Conservation (phyloP, 2,797 vertebrate species). For the Zenarchopterus dispar region DNA sequence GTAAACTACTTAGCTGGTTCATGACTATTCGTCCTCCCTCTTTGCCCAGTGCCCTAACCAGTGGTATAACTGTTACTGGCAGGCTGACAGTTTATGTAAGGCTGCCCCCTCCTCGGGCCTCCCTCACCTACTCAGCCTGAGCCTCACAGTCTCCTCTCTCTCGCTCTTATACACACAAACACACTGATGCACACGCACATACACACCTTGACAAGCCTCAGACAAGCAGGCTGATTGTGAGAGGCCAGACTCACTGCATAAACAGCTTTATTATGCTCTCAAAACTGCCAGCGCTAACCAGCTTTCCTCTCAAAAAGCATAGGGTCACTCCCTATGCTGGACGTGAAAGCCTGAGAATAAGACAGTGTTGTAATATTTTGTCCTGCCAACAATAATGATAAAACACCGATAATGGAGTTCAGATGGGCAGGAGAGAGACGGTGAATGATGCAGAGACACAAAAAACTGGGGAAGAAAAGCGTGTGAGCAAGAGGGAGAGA, state of each 20-base stretch:
- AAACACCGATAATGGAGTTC: slow-evolving; percentile 56
- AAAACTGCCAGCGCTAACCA: slow-evolving; percentile 75
- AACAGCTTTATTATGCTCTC: slow-evolving; percentile 85
- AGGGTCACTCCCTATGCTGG: slow-evolving; percentile 68
- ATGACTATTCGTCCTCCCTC: slow-evolving; percentile 62
- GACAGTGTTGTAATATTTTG: slow-evolving; percentile 49
- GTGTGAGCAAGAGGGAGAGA: slow-evolving; percentile 21
- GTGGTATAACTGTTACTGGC: slow-evolving; percentile 74
- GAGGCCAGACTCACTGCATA: slow-evolving; percentile 80
- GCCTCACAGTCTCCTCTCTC: slow-evolving; percentile 69
- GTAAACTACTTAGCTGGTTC: slow-evolving; percentile 73
- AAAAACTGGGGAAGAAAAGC: slow-evolving; percentile 47
- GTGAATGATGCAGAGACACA: slow-evolving; percentile 39
- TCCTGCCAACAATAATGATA: slow-evolving; percentile 57
- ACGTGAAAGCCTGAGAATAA: slow-evolving; percentile 54
- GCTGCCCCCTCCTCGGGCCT: slow-evolving; percentile 77
- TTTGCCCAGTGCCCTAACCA: slow-evolving; percentile 63
- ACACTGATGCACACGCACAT: slow-evolving; percentile 41
- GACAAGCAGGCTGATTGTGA: slow-evolving; percentile 82
- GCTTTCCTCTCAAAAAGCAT: slow-evolving; percentile 77
- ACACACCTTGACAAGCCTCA: slow-evolving; percentile 70
- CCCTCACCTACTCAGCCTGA: slow-evolving; percentile 69
- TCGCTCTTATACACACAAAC: slow-evolving; percentile 54
- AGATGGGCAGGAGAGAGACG: slow-evolving; percentile 43
- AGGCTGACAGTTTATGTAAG: slow-evolving; percentile 81